A percentile compares a stretch with the other conserved stretches of the same genome.
Conservation (phyloP, 92 coral and sea anemone species). For the Epizoanthus scotinus region DNA sequence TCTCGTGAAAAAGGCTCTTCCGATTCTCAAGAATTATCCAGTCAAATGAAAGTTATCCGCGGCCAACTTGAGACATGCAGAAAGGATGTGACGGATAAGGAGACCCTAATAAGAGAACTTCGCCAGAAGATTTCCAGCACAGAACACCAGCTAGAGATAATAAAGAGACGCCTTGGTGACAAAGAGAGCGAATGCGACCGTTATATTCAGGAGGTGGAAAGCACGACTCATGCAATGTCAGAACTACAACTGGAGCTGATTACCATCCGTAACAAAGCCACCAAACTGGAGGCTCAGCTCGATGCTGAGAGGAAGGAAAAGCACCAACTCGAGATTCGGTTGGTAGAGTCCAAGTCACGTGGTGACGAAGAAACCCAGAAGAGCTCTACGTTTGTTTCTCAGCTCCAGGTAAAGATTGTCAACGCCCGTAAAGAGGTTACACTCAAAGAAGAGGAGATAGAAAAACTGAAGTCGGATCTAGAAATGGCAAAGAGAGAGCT, state of each 20-base stretch:
- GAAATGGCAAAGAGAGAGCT: slow-evolving; percentile 80
- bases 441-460: slow-evolving; percentile 83
- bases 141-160: slow-evolving; percentile 65
- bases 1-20: slow-evolving; percentile 62
- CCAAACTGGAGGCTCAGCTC: slow-evolving; percentile 65
- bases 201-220: slow-evolving; percentile 57
- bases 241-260: slow-evolving; percentile 73
- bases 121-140: slow-evolving; percentile 59
- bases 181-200: slow-evolving; percentile 78
- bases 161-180: slow-evolving; percentile 62
- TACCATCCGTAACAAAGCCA: slow-evolving; percentile 65
- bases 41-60: slow-evolving; percentile 62
- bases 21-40: slow-evolving; percentile 61
- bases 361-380: slow-evolving; percentile 68
- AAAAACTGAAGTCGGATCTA: slow-evolving; percentile 73
- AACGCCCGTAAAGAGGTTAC: slow-evolving; percentile 77
- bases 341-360: slow-evolving; percentile 61
- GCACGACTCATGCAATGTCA: slow-evolving; percentile 57
- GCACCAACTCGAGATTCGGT: slow-evolving; percentile 65
- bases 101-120: slow-evolving; percentile 66
- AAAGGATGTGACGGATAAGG: slow-evolving; percentile 68
- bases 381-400: slow-evolving; percentile 67
- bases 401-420: slow-evolving; percentile 76
- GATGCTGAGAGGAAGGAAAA: slow-evolving; percentile 68
- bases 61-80: slow-evolving; percentile 67